Percentiles rank a stretch among this genome's conserved stretches.
Evolutionary conservation across 2,888 invertebrate species (phyloP).

Genomic region (Platycnemis pennipes): DNA sequence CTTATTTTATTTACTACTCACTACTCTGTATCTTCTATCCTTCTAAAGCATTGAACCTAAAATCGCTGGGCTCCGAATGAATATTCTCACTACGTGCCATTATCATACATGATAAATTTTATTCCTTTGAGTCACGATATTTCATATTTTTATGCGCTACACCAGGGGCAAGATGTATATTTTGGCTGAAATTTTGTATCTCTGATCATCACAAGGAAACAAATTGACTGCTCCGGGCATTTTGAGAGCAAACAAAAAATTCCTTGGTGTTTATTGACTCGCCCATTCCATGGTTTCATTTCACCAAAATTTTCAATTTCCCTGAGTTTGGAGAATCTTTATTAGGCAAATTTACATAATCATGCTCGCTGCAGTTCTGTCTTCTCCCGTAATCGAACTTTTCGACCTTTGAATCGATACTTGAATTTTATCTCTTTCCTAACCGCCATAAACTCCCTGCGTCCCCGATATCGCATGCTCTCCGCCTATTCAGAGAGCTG

Average conservation of each 20-base stretch:
- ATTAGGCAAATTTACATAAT: not conserved
- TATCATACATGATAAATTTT: not conserved
- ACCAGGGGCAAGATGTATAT: not conserved
- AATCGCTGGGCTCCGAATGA: not conserved
- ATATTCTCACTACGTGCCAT: not conserved
- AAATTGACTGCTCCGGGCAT: not conserved
- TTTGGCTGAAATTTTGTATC: not conserved
- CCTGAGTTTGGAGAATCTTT: not conserved
- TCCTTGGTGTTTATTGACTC: not conserved
- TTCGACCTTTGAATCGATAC: constrained; percentile 1
- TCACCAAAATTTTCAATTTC: not conserved
- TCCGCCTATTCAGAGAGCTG: constrained; percentile 20
- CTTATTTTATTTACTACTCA: no score
- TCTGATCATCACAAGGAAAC: not conserved
- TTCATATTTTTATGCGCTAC: not conserved
- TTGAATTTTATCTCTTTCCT: constrained; percentile 43
- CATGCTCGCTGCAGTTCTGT: not conserved
- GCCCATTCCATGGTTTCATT: not conserved
- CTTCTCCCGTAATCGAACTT: not conserved
- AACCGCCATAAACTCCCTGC: not conserved
- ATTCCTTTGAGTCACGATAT: not conserved
- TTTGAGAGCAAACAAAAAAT: not conserved
- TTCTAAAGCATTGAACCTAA: not conserved
- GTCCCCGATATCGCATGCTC: constrained; percentile 2
- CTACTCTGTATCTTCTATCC: no score